Evolutionary conservation across 1,140 invertebrate genomes (phyloP).

Genomic region (Zaprionus ornatus): DNA sequence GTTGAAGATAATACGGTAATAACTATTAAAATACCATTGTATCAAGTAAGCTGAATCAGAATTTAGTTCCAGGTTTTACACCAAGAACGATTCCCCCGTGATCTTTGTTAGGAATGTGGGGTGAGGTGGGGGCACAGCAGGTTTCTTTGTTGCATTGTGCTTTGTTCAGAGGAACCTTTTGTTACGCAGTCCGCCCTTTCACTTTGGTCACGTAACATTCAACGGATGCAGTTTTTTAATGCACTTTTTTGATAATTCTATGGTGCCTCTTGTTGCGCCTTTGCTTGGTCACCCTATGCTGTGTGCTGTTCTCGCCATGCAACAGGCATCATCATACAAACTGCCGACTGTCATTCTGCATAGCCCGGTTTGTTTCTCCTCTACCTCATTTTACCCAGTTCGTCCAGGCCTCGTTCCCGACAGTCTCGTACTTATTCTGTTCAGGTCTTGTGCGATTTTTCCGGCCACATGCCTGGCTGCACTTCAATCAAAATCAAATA

Average conservation of each 20-base stretch:
- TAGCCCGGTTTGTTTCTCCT: neutral
- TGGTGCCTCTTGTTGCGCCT: conserved; percentile 39
- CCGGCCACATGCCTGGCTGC: conserved; percentile 63
- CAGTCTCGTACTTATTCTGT: conserved; percentile 38
- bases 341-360: conserved; percentile 7
- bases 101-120: neutral
- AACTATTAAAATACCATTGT: too few relatives aligned
- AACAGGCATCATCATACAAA: conserved; percentile 58
- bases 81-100: neutral
- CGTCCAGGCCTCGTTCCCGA: neutral
- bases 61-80: too few relatives aligned
- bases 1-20: neutral
- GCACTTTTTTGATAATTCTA: conserved; percentile 35
- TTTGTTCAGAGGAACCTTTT: neutral
- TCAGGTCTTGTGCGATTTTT: conserved; percentile 69
- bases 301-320: conserved; percentile 20
- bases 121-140: too few relatives aligned
- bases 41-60: too few relatives aligned
- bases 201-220: conserved; percentile 24
- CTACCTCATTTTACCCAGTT: neutral
- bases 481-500: conserved; percentile 81
- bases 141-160: neutral
- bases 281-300: conserved; percentile 51
- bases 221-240: conserved; percentile 57
- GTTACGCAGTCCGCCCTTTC: neutral